Base-by-base conservation (phyloP, 64 coral and sea anemone genomes). In the Cladopsammia gracilis region DNA sequence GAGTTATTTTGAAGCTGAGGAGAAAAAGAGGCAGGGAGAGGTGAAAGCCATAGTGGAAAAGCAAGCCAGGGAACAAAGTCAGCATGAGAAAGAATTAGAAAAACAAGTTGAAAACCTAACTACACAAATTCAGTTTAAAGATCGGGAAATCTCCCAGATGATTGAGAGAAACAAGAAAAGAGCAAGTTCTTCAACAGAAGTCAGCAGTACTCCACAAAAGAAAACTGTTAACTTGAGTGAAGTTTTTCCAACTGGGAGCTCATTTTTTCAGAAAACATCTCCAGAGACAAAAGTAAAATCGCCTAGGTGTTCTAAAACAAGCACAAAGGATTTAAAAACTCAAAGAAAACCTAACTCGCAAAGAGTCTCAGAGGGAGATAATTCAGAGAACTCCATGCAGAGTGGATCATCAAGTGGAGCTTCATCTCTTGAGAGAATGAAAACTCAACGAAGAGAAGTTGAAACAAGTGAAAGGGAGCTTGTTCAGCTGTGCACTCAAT, bases 61-160 rank as follows among this genome's bases (percentile, higher is more conserved):
- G 48, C 92, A 82, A 19, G 22, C 60, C 2, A 86, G 60, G 53
- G 92, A 94, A 78, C 83, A 93, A 75, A 86, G 65, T 44, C 74
- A 94, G n/a, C 84, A 44, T 44, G 87, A 97, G 48, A 97, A 91
- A 76, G 92, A 93, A 91, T 86, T 91, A 54, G 26, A 74, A 69
- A 97, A 94, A 71, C 92, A 94, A 76, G 80, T 97, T 82, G 92
- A 97, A 19, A 92, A 90, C 24, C 88, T 97, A 70, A 94, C 75
- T 18, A 94, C 96, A 25, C 80, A 90, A 52, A 53, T 97, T 13
- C 73, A 73, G 8, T 97, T 97, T 34, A 90, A 97, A 91, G 96
- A 97, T 79, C 92, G 86, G 62, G 96, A 97, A 94, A 93, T 97
- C 59, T 60, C 89, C 48, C 92, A 97, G 58, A 84, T 85, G 46